Evolutionary conservation across 2,797 vertebrate genomes (phyloP).

Genomic region (Heliangelus exortis): DNA sequence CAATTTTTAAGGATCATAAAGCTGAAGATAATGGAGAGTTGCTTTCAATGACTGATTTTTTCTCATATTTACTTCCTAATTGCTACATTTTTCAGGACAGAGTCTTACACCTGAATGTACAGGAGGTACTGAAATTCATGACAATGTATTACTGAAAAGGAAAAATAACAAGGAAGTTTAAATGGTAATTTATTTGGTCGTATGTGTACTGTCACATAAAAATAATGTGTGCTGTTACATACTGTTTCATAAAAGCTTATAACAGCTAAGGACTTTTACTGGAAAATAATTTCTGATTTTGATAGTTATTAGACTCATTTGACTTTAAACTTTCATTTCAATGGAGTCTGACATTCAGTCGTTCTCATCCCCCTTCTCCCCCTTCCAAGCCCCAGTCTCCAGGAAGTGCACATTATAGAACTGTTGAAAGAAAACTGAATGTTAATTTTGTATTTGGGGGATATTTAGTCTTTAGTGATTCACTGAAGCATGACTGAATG

Average conservation of each 20-base stretch:
- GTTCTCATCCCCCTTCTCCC: neutral
- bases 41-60: neutral
- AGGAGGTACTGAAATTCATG: neutral
- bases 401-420: neutral
- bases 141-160: neutral
- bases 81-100: neutral
- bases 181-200: neutral
- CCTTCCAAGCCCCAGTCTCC: neutral
- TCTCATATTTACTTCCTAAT: neutral
- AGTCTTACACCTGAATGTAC: neutral
- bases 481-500: neutral
- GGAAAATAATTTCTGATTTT: neutral
- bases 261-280: neutral
- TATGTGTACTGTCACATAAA: neutral
- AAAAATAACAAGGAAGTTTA: neutral
- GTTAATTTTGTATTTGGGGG: neutral
- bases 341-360: neutral
- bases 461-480: neutral
- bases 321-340: neutral
- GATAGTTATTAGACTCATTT: neutral
- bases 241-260: neutral
- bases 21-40: neutral
- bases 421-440: neutral
- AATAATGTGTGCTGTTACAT: neutral
- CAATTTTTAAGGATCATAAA: conserved; percentile 2